Percentiles rank a stretch among this genome's conserved stretches.
phyloP scores from a whole-genome alignment of 2,113 vertebrate genomes.

The Alectura lathami region DNA sequence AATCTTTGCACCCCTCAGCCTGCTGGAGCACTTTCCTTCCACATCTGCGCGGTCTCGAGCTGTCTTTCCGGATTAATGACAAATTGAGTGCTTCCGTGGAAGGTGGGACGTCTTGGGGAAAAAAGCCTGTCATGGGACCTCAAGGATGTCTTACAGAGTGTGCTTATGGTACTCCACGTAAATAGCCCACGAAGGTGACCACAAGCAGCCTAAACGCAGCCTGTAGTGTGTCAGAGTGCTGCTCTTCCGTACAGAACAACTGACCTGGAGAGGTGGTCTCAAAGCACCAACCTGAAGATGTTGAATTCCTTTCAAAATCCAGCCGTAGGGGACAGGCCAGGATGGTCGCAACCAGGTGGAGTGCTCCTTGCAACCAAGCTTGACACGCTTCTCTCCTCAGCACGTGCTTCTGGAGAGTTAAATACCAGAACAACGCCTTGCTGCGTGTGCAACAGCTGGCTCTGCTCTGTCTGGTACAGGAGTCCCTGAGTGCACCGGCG shows the following conservation, averaged over 20 bases:
- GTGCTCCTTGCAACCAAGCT: not conserved
- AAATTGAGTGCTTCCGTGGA: not conserved
- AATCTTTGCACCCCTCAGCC: not conserved
- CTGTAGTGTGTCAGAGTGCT: not conserved
- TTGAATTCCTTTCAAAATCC: not conserved
- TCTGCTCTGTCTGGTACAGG: not conserved
- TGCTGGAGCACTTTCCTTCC: not conserved
- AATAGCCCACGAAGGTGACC: not conserved
- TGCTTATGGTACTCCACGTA: not conserved
- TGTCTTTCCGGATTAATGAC: not conserved
- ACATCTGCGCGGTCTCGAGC: not conserved
- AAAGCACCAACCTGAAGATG: not conserved
- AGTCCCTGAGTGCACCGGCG: not conserved
- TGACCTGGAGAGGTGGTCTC: not conserved
- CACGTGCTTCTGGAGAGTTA: not conserved
- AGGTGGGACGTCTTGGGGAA: not conserved
- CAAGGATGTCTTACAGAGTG: not conserved
- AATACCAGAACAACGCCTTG: not conserved
- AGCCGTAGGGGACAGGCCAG: not conserved
- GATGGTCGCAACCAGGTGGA: not conserved
- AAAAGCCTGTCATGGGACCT: not conserved
- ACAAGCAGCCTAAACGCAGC: not conserved
- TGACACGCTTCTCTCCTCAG: not conserved
- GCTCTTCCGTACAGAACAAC: not conserved
- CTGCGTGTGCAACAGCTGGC: slow-evolving; percentile 1